Percentiles rank a stretch among this genome's conserved stretches.
phyloP scores from a whole-genome alignment of 1,140 invertebrate species.

The fruit fly (Drosophila melanogaster) region DNA sequence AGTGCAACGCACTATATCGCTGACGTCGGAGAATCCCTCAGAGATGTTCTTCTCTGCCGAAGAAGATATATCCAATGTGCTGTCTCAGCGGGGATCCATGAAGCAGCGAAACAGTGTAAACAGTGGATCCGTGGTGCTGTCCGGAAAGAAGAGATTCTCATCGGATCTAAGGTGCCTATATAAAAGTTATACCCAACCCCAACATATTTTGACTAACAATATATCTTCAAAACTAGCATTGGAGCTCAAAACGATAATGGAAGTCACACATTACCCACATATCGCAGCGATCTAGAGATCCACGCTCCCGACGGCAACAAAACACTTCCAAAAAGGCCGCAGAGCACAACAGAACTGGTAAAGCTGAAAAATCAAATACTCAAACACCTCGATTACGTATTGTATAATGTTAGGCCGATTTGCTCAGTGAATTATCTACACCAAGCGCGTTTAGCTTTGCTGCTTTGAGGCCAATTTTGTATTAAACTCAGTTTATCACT shows the following conservation, averaged over 20 bases:
- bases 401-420: slow-evolving; percentile 41
- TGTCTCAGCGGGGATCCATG: slow-evolving; percentile 79
- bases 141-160: slow-evolving; percentile 86
- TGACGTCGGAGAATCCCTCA: slow-evolving; percentile 94
- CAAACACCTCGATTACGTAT: neutral
- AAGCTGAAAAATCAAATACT: slow-evolving; percentile 35
- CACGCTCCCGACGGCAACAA: slow-evolving; percentile 85
- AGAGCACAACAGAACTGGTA: slow-evolving; percentile 84
- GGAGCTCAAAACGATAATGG: slow-evolving; percentile 74
- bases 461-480: slow-evolving; percentile 62
- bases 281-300: slow-evolving; percentile 87
- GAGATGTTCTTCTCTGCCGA: slow-evolving; percentile 96
- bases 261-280: slow-evolving; percentile 84
- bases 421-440: slow-evolving; percentile 27
- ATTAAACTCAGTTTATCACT: slow-evolving; percentile 45
- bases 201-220: slow-evolving; percentile 21
- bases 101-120: slow-evolving; percentile 71
- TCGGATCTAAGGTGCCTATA: slow-evolving; percentile 85
- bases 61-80: slow-evolving; percentile 89
- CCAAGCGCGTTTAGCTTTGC: slow-evolving; percentile 57
- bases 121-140: slow-evolving; percentile 73
- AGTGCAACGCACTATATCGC: slow-evolving; percentile 92
- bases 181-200: neutral
- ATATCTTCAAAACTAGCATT: slow-evolving; percentile 60
- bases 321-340: slow-evolving; percentile 75